Evolutionary conservation across 2,113 vertebrate species (phyloP).

Genomic region (Siphamia tubifer): DNA sequence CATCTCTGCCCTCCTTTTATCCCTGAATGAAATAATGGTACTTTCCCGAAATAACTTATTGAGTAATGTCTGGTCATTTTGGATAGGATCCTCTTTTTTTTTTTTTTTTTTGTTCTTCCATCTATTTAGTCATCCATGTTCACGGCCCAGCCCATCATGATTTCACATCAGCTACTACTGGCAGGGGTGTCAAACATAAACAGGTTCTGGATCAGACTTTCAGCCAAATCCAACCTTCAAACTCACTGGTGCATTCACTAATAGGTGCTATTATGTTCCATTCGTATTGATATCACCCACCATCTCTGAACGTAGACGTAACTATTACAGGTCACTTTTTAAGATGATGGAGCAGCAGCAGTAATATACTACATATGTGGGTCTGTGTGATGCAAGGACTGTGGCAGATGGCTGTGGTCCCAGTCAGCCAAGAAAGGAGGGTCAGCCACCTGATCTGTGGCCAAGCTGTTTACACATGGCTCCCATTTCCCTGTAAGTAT

Average conservation of each 20-base stretch:
- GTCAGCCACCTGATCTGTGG: constrained; percentile 49
- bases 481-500: constrained; percentile 47
- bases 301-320: background rate
- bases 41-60: constrained; percentile 71
- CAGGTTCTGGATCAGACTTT: background rate
- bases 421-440: constrained; percentile 35
- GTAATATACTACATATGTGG: background rate
- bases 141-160: background rate
- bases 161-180: constrained; percentile 27
- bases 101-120: background rate
- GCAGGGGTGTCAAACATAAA: constrained; percentile 24
- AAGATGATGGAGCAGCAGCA: too few relatives aligned
- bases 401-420: background rate
- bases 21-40: constrained; percentile 45
- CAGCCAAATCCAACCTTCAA: background rate
- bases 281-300: background rate
- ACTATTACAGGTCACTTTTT: background rate
- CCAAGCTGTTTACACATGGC: constrained; percentile 55
- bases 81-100: constrained; percentile 27
- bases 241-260: background rate
- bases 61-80: constrained; percentile 77
- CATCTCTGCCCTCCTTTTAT: constrained; percentile 29
- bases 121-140: constrained; percentile 18
- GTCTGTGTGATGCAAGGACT: background rate
- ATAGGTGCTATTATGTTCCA: background rate